A percentile compares a stretch with the other conserved stretches of the same genome.
Conservation (phyloP, 2,888 invertebrate genomes). For the Euzophera pinguis region DNA sequence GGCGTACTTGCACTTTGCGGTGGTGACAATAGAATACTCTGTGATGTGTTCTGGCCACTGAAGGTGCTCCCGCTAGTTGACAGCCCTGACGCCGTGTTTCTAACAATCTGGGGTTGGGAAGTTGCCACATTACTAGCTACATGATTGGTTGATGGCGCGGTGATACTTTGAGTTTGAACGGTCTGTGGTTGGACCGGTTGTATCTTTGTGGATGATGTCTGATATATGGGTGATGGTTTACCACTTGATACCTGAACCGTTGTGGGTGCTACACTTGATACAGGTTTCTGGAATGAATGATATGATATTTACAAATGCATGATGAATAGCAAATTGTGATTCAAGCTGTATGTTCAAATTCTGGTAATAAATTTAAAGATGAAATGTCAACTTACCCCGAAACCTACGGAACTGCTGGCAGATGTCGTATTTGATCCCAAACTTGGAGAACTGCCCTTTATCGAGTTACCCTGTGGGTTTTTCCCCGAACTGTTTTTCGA, state of each 20-base stretch:
- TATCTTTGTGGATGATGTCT: conserved; percentile 89
- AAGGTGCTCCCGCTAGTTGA: conserved; percentile 70
- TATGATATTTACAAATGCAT: conserved; percentile 67
- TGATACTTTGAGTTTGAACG: conserved; percentile 73
- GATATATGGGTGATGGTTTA: conserved; percentile 88
- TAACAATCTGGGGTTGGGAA: conserved; percentile 76
- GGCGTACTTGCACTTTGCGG: conserved; percentile 83
- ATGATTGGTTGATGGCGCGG: conserved; percentile 56
- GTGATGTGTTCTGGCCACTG: conserved; percentile 59
- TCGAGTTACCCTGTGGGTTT: conserved; percentile 45
- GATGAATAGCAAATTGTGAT: conserved; percentile 33
- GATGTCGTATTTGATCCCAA: conserved; percentile 57
- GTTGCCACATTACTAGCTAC: conserved; percentile 65
- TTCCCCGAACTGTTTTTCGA: conserved; percentile 50
- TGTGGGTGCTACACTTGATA: conserved; percentile 92
- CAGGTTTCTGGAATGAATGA: conserved; percentile 86
- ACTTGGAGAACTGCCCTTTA: conserved; percentile 68
- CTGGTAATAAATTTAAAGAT: background rate
- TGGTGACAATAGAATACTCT: conserved; percentile 76
- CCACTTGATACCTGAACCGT: conserved; percentile 83
- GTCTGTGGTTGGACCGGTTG: conserved; percentile 90
- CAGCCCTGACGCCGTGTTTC: conserved; percentile 72
- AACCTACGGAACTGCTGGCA: conserved; percentile 66
- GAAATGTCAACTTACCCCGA: conserved; percentile 57
- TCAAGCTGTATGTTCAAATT: conserved; percentile 17